Base-by-base conservation (phyloP, 2,113 vertebrate species). In the Phylloscopus whistleri region DNA sequence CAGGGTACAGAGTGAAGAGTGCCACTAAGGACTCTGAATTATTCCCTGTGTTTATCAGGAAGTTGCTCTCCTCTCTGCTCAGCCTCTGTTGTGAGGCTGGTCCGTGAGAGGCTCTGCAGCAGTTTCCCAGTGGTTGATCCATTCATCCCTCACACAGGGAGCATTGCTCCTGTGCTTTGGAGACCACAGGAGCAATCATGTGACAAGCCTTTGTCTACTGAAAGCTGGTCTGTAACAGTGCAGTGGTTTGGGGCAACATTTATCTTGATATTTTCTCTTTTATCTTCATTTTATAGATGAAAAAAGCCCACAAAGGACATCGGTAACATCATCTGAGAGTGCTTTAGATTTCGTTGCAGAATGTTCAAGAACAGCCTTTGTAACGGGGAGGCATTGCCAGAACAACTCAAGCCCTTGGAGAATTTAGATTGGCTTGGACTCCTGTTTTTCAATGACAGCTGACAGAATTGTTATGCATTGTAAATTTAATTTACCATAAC, bases 201-300 rank as follows among this genome's bases (percentile, higher is more conserved):
- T 55, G 56, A 22, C 23, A 35, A 56, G 27, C 1, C 2, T 33
- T 73, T 33, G 27, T 31, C 19, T 80, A 3, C 10, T 41, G 27
- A 56, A 75, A 39, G 1, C 1, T 87, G 53, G 46, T 83, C 31
- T 89, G 3, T 66, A 85, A 66, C 16, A 64, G 19, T 84, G 35
- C 31, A 31, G 22, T 51, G 41, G 5, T 80, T 56, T 64, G 17
- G 43, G 37, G 18, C 56, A 78, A 13, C 6, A 20, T n/a, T 89
- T 76, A 13, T 41, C 27, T 51, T 83, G 28, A 21, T 67, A 7
- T 23, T 89, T n/a, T 88, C 13, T 84, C 76, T 96, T 87, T 69
- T 64, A 30, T 89, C 16, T 84, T 48, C 27, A 6, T 78, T 74
- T 93, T 89, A 33, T 33, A 97, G 95, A 87, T 58, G 48, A 37